Base-by-base conservation (phyloP, 1,140 invertebrate genomes). In the Aporrectodea caliginosa region DNA sequence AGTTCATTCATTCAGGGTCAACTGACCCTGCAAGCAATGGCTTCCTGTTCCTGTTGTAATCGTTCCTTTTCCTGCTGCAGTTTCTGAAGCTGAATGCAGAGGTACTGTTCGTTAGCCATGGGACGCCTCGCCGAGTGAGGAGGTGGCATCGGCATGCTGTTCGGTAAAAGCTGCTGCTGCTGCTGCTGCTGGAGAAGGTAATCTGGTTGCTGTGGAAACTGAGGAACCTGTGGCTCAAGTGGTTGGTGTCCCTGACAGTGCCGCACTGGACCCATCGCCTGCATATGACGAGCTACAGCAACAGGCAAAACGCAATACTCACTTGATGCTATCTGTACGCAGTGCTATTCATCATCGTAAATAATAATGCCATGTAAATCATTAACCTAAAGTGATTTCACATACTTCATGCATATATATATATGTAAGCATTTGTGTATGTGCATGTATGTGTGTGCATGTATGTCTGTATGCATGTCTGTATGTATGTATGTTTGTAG, bases 41-140 rank as follows among this genome's bases (percentile, higher is more conserved):
- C 80, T 22, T 81, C 75, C 76, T 81, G 80, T 80, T 77, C 82
- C 78, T 84, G 83, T 29, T 83, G 81, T 35, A 83, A 69, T 69
- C 81, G 77, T 16, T 80, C 82, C 79, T 84, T 82, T 79, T 84
- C 83, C 69, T 83, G 79, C 69, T 85, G 83, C 78, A 84, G 83
- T 81, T 83, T 35, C 27, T 73, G 70, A 27, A 81, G 43, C 31
- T 81, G 76, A n/a, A 73, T 31, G 33, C 58, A 78, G 29, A 78
- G 35, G 33, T n/a, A 35, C 27, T 78, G 68, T 16, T 71, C 69
- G 31, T 69, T 71, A 0, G 69, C 31, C 77, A 70, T 16, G n/a
- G 77, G 68, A 29, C 27, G 34, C 31, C 69, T 2, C 12, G 27
- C 73, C 2, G 27, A 30, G 27, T 31, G 29, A 2, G 75, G 34